Conservation (phyloP, 2,888 invertebrate genomes). For the Hemithea aestivaria region DNA sequence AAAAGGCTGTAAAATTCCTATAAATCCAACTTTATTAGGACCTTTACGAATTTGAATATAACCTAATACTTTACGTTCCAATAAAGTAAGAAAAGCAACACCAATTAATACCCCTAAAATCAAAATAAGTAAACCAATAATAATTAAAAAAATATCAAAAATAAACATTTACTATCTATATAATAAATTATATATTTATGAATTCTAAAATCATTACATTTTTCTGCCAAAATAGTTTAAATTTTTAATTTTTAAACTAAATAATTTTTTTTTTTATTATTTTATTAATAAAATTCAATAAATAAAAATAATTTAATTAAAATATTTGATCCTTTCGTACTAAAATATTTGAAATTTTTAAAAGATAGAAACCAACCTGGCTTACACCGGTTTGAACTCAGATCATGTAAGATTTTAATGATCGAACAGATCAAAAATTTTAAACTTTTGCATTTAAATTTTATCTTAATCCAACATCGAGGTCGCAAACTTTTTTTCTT, state of each 20-base stretch:
- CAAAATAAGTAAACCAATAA: slow-evolving; percentile 70
- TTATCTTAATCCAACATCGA: slow-evolving; percentile 93
- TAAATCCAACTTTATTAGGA: slow-evolving; percentile 83
- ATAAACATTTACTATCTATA: slow-evolving; percentile 78
- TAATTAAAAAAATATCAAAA: slow-evolving; percentile 60
- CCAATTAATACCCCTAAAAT: slow-evolving; percentile 81
- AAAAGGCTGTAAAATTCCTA: slow-evolving; percentile 84
- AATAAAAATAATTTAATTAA: slow-evolving; percentile 72
- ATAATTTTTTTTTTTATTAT: not conserved
- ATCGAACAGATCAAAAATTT: slow-evolving; percentile 88
- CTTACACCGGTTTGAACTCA: slow-evolving; percentile 92
- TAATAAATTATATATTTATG: slow-evolving; percentile 75
- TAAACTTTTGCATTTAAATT: slow-evolving; percentile 83
- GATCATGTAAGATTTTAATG: slow-evolving; percentile 91
- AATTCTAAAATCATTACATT: slow-evolving; percentile 86
- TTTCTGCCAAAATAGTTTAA: slow-evolving; percentile 81
- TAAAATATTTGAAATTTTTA: slow-evolving; percentile 79
- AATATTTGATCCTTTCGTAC: slow-evolving; percentile 88
- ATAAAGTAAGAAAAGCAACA: slow-evolving; percentile 85
- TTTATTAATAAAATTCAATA: slow-evolving; percentile 44
- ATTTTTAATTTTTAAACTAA: slow-evolving; percentile 3
- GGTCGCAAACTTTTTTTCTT: slow-evolving; percentile 88
- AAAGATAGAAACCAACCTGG: slow-evolving; percentile 93
- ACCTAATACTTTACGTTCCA: slow-evolving; percentile 85
- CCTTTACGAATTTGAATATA: slow-evolving; percentile 87